phyloP scores from a whole-genome alignment of 2,113 vertebrate species.

The Pterocles orientalis region DNA sequence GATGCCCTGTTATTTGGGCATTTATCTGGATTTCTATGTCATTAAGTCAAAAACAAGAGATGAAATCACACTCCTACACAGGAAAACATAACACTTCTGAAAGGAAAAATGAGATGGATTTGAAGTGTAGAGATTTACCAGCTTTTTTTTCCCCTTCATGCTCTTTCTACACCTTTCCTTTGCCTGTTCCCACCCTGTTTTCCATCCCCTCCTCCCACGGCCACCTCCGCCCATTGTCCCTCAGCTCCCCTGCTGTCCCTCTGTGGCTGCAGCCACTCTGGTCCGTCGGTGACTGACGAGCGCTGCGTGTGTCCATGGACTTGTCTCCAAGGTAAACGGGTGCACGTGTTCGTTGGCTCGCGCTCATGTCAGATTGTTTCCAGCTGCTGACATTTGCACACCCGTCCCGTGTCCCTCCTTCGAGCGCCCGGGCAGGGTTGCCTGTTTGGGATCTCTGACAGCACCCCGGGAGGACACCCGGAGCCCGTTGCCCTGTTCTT shows the following conservation, averaged over 20 bases:
- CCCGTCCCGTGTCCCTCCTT: rapidly evolving
- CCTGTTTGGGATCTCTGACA: rapidly evolving
- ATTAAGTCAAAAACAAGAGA: not conserved
- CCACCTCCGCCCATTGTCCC: not conserved
- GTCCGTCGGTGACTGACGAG: not conserved
- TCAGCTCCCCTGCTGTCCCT: not conserved
- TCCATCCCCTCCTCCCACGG: not conserved
- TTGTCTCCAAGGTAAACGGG: not conserved
- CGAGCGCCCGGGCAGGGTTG: rapidly evolving
- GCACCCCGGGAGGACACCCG: not conserved
- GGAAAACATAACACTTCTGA: not conserved
- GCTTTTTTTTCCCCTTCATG: not conserved
- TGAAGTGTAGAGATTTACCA: not conserved
- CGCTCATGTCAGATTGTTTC: not conserved
- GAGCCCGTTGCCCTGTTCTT: not conserved
- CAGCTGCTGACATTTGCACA: not conserved
- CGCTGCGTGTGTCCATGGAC: not conserved
- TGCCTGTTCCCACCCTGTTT: not conserved
- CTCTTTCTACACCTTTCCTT: not conserved
- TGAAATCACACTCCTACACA: not conserved
- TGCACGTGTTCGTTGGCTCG: rapidly evolving
- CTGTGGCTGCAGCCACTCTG: not conserved
- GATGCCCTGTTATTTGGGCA: not conserved
- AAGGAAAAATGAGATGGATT: not conserved
- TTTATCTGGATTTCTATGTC: rapidly evolving